Conservation (phyloP, 2,113 vertebrate species). For the Mesoclemmys tuberculata region DNA sequence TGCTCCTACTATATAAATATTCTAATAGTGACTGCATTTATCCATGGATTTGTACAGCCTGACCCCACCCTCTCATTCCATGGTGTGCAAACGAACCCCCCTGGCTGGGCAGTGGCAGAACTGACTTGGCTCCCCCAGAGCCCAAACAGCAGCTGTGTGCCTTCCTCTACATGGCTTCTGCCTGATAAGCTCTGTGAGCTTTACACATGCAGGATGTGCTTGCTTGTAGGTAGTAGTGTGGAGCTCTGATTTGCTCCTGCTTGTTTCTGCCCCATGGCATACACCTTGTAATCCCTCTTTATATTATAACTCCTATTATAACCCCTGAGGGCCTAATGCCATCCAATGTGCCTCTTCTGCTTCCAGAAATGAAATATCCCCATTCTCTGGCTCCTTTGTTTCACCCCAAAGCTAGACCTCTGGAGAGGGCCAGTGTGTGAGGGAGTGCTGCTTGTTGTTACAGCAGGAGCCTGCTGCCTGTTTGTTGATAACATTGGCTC, state of each 20-base stretch:
- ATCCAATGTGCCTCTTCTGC: conserved; percentile 21
- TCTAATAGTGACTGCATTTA: neutral
- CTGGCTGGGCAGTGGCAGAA: too few species aligned
- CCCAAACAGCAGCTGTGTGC: neutral
- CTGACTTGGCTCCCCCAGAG: neutral
- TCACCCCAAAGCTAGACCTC: conserved; percentile 15
- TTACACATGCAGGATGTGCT: rapidly evolving
- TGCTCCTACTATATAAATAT: neutral
- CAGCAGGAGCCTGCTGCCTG: neutral
- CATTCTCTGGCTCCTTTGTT: conserved; percentile 32
- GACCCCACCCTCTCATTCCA: too few species aligned
- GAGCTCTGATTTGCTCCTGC: neutral
- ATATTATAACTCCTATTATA: neutral
- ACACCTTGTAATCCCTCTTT: neutral
- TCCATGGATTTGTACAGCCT: neutral
- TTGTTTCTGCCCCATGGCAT: rapidly evolving
- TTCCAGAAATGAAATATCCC: conserved; percentile 34
- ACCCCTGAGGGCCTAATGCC: neutral
- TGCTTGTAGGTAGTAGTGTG: neutral
- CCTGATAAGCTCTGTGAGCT: neutral
- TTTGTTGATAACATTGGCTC: conserved; percentile 42
- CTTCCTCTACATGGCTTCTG: neutral
- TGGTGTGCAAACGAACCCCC: neutral
- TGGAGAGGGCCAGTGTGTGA: neutral
- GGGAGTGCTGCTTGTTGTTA: neutral